phyloP scores from a whole-genome alignment of 2,888 invertebrate genomes.

The Cylindroiulus punctatus region DNA sequence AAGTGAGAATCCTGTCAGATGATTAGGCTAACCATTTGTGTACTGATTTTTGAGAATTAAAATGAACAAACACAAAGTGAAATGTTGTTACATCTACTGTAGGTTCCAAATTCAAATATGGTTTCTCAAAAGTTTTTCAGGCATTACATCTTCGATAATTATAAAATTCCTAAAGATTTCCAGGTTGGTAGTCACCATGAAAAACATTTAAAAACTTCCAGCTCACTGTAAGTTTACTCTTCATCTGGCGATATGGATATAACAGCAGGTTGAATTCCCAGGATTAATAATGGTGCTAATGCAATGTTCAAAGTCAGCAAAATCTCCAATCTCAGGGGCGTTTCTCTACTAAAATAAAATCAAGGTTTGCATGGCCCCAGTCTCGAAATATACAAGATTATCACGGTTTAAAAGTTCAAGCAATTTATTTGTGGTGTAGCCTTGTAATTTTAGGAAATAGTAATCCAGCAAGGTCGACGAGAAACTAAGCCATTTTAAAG shows the following conservation, averaged over 20 bases:
- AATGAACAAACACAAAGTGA: too few relatives aligned
- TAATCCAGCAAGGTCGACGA: neutral
- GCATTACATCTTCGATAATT: too few relatives aligned
- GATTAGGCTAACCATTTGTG: too few relatives aligned
- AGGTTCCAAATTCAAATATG: too few relatives aligned
- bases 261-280: neutral
- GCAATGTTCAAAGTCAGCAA: neutral
- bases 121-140: too few relatives aligned
- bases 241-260: neutral
- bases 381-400: neutral
- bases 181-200: too few relatives aligned
- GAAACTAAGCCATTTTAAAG: conserved; percentile 16
- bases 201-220: neutral
- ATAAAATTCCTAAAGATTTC: neutral
- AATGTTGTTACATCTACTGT: too few relatives aligned
- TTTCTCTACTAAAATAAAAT: neutral
- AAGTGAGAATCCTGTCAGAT: too few relatives aligned
- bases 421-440: neutral
- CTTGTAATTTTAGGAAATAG: neutral
- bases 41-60: too few relatives aligned
- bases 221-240: neutral
- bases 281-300: neutral
- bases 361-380: conserved; percentile 11
- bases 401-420: conserved; percentile 32
- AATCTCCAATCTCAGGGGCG: neutral